A percentile compares a stretch with the other conserved stretches of the same genome.
Evolutionary conservation across 2,113 vertebrate species (phyloP).

Genomic region (Empidonax traillii): DNA sequence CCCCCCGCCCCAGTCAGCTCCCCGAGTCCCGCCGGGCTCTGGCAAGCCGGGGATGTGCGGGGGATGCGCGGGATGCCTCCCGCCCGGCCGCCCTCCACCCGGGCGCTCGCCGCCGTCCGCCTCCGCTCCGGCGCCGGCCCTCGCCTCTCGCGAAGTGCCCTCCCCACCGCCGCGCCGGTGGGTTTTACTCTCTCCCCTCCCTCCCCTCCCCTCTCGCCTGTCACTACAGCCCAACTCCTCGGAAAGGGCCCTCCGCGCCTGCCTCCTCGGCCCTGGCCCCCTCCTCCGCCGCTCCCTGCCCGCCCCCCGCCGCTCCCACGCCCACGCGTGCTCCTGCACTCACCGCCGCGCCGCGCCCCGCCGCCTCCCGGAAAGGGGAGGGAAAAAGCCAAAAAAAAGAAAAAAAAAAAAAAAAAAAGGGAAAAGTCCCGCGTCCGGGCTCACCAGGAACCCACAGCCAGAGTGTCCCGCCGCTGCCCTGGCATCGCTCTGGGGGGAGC

Average conservation of each 20-base stretch:
- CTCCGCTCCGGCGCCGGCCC: not conserved
- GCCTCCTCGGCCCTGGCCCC: slow-evolving; percentile 59
- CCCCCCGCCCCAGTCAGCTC: not conserved
- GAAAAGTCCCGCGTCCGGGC: not conserved
- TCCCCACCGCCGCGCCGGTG: slow-evolving; percentile 7
- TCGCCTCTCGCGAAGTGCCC: not conserved
- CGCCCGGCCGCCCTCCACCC: not conserved
- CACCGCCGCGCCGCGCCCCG: not conserved
- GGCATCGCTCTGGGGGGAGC: not conserved
- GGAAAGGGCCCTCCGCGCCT: not conserved
- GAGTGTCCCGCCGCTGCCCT: not conserved
- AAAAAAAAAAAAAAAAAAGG: rapidly evolving
- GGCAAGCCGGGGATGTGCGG: not conserved
- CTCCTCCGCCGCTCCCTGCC: slow-evolving; percentile 56
- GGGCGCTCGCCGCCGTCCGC: not conserved
- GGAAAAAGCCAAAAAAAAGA: not conserved
- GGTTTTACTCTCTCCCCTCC: not conserved
- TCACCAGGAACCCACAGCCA: not conserved
- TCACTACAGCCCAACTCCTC: not conserved
- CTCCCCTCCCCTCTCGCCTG: not conserved
- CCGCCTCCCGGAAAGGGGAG: not conserved
- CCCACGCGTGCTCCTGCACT: not conserved
- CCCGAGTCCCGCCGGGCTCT: not conserved
- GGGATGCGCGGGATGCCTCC: not conserved
- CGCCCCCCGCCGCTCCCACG: not conserved